These are phyloP conservation scores for Ennomos quercinarius DNA, from an alignment of 2,888 invertebrate species.

Conservation along the genomic window DNA sequence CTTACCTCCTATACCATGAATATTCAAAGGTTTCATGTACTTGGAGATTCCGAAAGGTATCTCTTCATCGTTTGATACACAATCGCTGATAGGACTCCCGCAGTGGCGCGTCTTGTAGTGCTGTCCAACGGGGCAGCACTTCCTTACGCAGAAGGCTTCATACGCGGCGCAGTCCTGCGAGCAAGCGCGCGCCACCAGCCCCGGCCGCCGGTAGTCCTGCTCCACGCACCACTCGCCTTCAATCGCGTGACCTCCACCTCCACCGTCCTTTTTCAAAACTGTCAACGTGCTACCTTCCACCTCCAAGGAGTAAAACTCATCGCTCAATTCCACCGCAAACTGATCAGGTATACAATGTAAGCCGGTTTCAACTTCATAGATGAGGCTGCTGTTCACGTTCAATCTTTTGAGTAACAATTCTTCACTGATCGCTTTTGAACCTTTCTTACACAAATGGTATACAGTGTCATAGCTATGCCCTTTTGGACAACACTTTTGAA, in stretches of 20 bases:
- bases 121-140: constrained; percentile 84
- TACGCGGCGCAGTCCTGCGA: constrained; percentile 60
- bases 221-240: constrained; percentile 79
- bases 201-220: constrained; percentile 48
- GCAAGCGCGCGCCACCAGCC: constrained; percentile 69
- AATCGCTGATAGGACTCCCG: constrained; percentile 60
- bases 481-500: constrained; percentile 74
- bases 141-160: constrained; percentile 75
- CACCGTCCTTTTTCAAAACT: constrained; percentile 47
- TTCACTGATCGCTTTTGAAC: constrained; percentile 46
- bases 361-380: constrained; percentile 68
- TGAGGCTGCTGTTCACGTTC: constrained; percentile 46
- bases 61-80: constrained; percentile 62
- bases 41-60: constrained; percentile 59
- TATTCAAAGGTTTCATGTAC: constrained; percentile 61
- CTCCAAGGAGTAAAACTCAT: constrained; percentile 56
- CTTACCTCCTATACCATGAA: constrained; percentile 54
- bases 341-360: constrained; percentile 67
- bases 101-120: constrained; percentile 70
- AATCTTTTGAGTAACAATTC: constrained; percentile 56
- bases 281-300: constrained; percentile 61
- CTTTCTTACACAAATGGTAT: constrained; percentile 63
- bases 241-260: constrained; percentile 43
- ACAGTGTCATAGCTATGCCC: constrained; percentile 67
- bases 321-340: constrained; percentile 64